These are phyloP conservation scores for Hyles vespertilio DNA, from an alignment of 1,140 invertebrate species.

Conservation along the genomic window DNA sequence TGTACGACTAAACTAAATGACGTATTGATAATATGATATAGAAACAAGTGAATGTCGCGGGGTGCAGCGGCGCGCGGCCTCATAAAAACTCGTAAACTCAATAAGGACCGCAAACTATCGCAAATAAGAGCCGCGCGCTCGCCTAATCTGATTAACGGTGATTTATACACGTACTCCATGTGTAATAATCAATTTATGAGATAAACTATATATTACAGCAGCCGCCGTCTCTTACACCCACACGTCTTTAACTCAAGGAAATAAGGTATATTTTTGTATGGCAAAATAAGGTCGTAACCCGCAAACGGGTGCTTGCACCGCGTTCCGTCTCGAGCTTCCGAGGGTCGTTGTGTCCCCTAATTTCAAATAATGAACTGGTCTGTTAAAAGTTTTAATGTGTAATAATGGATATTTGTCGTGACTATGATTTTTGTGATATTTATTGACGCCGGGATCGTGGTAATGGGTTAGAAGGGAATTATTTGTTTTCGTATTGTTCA, in stretches of 20 bases:
- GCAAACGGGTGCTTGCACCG: slow-evolving; percentile 7
- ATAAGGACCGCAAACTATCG: slow-evolving; percentile 37
- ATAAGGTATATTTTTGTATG: slow-evolving; percentile 4
- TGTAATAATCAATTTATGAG: slow-evolving; percentile 57
- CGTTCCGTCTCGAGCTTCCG: neutral
- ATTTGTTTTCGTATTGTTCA: too few relatives aligned
- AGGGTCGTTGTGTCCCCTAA: slow-evolving; percentile 28
- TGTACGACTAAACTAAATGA: neutral
- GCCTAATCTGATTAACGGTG: slow-evolving; percentile 48
- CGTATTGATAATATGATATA: slow-evolving; percentile 1
- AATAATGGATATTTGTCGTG: slow-evolving; percentile 20
- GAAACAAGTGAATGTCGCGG: neutral
- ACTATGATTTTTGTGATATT: slow-evolving; percentile 11
- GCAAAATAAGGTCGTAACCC: neutral
- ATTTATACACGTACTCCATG: slow-evolving; percentile 46
- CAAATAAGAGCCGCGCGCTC: slow-evolving; percentile 15
- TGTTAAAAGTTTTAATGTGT: slow-evolving; percentile 29
- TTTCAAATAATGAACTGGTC: slow-evolving; percentile 42
- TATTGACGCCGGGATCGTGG: slow-evolving; percentile 1
- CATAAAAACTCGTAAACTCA: slow-evolving; percentile 16
- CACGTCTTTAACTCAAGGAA: neutral
- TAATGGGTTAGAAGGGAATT: neutral
- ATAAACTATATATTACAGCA: slow-evolving; percentile 48
- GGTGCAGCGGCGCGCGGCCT: neutral
- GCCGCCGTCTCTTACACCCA: neutral